These are phyloP conservation scores for Iguana delicatissima DNA, from an alignment of 2,797 vertebrate genomes.

Conservation along the genomic window DNA sequence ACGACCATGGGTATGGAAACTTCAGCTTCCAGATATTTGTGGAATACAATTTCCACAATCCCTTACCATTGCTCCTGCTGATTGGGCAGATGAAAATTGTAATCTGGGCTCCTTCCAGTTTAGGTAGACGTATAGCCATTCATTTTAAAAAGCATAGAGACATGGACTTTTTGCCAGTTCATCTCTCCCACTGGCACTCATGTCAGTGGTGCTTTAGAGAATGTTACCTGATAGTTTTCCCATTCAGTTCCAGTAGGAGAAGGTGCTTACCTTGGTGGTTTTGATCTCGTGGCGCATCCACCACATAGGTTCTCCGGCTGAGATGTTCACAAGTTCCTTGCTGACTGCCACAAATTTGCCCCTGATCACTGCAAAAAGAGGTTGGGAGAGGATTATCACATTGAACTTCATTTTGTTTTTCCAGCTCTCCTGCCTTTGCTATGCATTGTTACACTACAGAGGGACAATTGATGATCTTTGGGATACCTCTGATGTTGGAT, in stretches of 20 bases:
- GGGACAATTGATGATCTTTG: not conserved
- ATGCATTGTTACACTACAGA: not conserved
- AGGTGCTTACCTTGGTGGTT: conserved; percentile 73
- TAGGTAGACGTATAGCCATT: not conserved
- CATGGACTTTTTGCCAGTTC: not conserved
- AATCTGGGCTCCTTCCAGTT: too few relatives aligned
- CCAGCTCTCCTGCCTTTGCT: not conserved
- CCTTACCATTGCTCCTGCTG: too few relatives aligned
- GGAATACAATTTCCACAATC: too few relatives aligned
- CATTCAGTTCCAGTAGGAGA: not conserved
- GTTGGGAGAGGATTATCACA: not conserved
- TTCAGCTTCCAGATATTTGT: too few relatives aligned
- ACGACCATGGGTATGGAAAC: too few relatives aligned
- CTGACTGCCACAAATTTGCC: conserved; percentile 65
- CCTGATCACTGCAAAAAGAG: conserved; percentile 69
- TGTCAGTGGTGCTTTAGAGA: not conserved
- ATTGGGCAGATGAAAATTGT: too few relatives aligned
- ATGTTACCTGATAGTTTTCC: not conserved
- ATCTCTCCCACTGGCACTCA: not conserved
- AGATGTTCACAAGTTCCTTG: conserved; percentile 55
- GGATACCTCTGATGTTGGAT: not conserved
- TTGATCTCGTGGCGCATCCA: conserved; percentile 71
- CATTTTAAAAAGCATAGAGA: not conserved
- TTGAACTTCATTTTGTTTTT: not conserved
- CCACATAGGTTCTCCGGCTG: not conserved